These are phyloP conservation scores for Athripsodes cinereus DNA, from an alignment of 2,888 invertebrate species.

Conservation along the genomic window DNA sequence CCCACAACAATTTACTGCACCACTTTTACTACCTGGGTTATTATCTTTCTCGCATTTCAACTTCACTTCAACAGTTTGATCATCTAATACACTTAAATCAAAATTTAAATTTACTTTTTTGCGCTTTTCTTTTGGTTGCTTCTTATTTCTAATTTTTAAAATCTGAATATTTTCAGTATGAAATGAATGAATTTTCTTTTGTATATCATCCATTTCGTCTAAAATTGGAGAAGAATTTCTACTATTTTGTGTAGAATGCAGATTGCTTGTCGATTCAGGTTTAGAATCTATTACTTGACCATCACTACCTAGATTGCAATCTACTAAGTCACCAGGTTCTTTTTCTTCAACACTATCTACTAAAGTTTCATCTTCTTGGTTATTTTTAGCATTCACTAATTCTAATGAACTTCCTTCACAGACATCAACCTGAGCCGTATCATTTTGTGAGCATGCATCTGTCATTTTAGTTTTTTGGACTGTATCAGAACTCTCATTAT, in stretches of 20 bases:
- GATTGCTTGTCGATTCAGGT: slow-evolving; percentile 25
- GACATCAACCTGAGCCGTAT: neutral
- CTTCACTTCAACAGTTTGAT: slow-evolving; percentile 46
- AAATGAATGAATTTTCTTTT: slow-evolving; percentile 56
- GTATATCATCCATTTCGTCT: slow-evolving; percentile 56
- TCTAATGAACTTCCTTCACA: too few species aligned
- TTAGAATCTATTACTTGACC: slow-evolving; percentile 7
- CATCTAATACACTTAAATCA: slow-evolving; percentile 49
- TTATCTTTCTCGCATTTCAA: slow-evolving; percentile 31
- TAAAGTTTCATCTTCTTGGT: neutral
- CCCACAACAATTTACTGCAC: neutral
- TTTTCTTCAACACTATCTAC: neutral
- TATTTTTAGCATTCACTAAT: too few species aligned
- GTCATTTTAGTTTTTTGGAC: too few species aligned
- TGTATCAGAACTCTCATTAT: too few species aligned
- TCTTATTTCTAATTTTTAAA: slow-evolving; percentile 55
- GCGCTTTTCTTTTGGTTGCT: slow-evolving; percentile 47
- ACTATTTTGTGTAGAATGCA: slow-evolving; percentile 41
- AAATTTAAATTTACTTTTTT: slow-evolving; percentile 52
- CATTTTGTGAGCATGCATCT: too few species aligned
- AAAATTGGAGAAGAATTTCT: slow-evolving; percentile 47
- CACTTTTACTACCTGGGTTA: neutral
- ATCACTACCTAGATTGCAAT: neutral
- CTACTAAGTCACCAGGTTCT: slow-evolving; percentile 5
- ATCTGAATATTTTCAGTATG: slow-evolving; percentile 58